Percentiles rank a stretch among this genome's conserved stretches.
Evolutionary conservation across 1,140 invertebrate genomes (phyloP).

Genomic region (Ips typographus): DNA sequence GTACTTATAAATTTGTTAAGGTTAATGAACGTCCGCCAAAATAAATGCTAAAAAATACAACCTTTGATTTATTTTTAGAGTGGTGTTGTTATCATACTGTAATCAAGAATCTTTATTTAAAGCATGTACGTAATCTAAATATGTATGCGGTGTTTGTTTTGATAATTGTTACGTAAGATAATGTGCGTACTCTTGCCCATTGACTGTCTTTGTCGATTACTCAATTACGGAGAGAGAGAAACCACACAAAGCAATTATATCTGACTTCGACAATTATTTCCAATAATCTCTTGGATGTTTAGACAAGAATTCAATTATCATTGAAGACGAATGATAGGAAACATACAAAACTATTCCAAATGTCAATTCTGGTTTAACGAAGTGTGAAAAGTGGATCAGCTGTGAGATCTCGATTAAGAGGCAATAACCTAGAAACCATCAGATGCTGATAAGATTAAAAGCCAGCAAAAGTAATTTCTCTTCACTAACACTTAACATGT

Average conservation of each 20-base stretch:
- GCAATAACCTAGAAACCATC: constrained; percentile 25
- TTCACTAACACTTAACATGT: constrained; percentile 1
- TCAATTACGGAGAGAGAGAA: background rate
- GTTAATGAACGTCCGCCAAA: constrained; percentile 26
- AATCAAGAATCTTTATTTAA: constrained; percentile 19
- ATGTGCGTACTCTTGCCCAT: background rate
- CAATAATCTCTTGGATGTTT: too few relatives aligned
- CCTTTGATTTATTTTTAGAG: constrained; percentile 21
- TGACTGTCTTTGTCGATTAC: background rate
- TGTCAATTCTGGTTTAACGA: constrained; percentile 11
- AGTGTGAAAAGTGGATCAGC: constrained; percentile 20
- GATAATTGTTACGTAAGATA: constrained; percentile 13
- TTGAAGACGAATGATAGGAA: too few relatives aligned
- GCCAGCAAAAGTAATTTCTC: background rate
- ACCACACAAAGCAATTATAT: background rate
- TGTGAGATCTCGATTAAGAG: constrained; percentile 21
- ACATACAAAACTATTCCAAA: constrained; percentile 3
- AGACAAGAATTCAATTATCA: too few relatives aligned
- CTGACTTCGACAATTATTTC: background rate
- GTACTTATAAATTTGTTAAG: constrained; percentile 18
- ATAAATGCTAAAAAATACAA: constrained; percentile 25
- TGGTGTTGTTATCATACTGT: constrained; percentile 11
- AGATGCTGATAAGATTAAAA: background rate
- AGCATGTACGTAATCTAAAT: constrained; percentile 14
- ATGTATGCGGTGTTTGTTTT: constrained; percentile 12